Evolutionary conservation across 2,888 invertebrate genomes (phyloP).

Genomic region (Busseola fusca): DNA sequence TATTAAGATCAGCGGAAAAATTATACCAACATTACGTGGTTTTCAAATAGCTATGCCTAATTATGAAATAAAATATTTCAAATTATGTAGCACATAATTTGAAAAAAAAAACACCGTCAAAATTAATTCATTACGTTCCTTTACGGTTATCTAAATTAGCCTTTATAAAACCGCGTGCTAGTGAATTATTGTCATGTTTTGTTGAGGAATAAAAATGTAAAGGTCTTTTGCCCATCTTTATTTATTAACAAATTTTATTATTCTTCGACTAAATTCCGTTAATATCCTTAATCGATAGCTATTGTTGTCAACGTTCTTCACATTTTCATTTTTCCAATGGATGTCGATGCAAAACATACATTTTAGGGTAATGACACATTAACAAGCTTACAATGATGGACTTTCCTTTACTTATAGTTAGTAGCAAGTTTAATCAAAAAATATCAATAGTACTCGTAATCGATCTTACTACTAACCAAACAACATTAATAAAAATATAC

Average conservation of each 20-base stretch:
- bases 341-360: background rate
- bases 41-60: background rate
- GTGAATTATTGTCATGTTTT: background rate
- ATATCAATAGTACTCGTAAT: constrained; percentile 17
- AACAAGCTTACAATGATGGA: constrained; percentile 1
- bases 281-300: background rate
- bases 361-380: background rate
- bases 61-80: too few species aligned
- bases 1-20: constrained; percentile 6
- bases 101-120: background rate
- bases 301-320: background rate
- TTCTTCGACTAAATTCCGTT: background rate
- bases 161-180: background rate
- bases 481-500: background rate
- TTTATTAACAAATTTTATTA: constrained; percentile 1
- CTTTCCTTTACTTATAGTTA: background rate
- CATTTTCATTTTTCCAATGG: too few species aligned
- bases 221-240: background rate
- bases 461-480: constrained; percentile 1
- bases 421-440: constrained; percentile 17
- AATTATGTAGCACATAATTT: too few species aligned
- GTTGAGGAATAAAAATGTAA: background rate
- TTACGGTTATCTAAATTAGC: background rate
- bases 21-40: background rate
- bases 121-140: background rate